Conservation (phyloP, 2,888 invertebrate species). For the Megaustenia siamemsis region DNA sequence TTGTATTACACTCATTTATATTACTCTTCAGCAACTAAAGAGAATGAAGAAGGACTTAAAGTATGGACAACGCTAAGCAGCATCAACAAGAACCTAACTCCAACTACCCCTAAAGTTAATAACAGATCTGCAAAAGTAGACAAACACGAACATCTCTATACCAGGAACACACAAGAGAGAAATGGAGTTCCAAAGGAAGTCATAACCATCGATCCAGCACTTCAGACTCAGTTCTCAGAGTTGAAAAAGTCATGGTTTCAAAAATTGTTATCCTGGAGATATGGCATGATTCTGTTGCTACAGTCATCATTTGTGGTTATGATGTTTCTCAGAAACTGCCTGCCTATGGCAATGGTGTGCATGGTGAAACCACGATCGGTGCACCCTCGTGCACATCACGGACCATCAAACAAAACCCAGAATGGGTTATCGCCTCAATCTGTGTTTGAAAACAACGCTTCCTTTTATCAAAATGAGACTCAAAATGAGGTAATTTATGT, state of each 20-base stretch:
- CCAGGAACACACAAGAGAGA: neutral
- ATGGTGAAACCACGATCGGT: neutral
- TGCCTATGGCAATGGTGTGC: slow-evolving; percentile 48
- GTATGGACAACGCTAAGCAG: neutral
- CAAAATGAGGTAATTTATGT: no score
- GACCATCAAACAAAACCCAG: no score
- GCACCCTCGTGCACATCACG: no score
- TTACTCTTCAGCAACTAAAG: neutral
- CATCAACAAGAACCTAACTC: neutral
- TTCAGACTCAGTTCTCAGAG: neutral
- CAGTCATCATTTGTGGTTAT: slow-evolving; percentile 34
- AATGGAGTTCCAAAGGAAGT: no score
- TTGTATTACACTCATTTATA: neutral
- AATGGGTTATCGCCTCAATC: no score
- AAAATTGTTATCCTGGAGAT: slow-evolving; percentile 38
- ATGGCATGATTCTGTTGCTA: slow-evolving; percentile 9
- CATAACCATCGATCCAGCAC: neutral
- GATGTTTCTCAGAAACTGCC: slow-evolving; percentile 38
- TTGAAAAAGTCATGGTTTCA: neutral
- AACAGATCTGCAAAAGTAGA: neutral
- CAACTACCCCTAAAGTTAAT: neutral
- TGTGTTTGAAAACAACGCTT: no score
- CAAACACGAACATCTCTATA: neutral
- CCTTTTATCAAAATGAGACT: no score
- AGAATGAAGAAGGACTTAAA: neutral